Conservation (phyloP, 2,888 invertebrate genomes). For the Agriopis leucophaearia region DNA sequence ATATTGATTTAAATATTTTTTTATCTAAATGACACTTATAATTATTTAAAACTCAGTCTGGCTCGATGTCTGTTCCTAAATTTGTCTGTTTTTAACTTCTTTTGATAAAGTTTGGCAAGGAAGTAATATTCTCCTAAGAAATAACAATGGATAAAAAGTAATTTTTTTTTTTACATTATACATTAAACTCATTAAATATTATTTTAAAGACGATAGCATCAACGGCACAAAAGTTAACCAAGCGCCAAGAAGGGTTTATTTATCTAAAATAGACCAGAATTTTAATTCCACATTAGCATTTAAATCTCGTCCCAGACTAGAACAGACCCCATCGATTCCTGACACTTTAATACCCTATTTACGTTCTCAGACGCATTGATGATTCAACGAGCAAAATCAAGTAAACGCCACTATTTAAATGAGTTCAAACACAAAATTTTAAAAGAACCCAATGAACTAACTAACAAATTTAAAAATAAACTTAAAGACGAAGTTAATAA, state of each 20-base stretch:
- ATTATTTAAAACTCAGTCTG: not conserved
- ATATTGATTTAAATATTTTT: not conserved
- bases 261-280: constrained; percentile 21
- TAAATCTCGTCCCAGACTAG: constrained; percentile 26
- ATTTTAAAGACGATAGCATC: not conserved
- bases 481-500: constrained; percentile 29
- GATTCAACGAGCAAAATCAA: constrained; percentile 64
- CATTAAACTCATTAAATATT: too few relatives aligned
- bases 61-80: too few relatives aligned
- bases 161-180: too few relatives aligned
- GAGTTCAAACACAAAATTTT: constrained; percentile 24
- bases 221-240: not conserved
- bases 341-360: constrained; percentile 47
- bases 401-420: constrained; percentile 65
- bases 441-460: constrained; percentile 37
- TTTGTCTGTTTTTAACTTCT: too few relatives aligned
- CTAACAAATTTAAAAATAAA: constrained; percentile 30
- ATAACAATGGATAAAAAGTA: too few relatives aligned
- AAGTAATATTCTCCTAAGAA: too few relatives aligned
- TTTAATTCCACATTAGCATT: constrained; percentile 35
- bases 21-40: not conserved
- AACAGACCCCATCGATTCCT: constrained; percentile 37
- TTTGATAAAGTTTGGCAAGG: too few relatives aligned
- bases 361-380: constrained; percentile 56
- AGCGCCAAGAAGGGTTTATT: not conserved